These are phyloP conservation scores for Campoplex capitator DNA, from an alignment of 2,888 invertebrate genomes.

Conservation along the genomic window DNA sequence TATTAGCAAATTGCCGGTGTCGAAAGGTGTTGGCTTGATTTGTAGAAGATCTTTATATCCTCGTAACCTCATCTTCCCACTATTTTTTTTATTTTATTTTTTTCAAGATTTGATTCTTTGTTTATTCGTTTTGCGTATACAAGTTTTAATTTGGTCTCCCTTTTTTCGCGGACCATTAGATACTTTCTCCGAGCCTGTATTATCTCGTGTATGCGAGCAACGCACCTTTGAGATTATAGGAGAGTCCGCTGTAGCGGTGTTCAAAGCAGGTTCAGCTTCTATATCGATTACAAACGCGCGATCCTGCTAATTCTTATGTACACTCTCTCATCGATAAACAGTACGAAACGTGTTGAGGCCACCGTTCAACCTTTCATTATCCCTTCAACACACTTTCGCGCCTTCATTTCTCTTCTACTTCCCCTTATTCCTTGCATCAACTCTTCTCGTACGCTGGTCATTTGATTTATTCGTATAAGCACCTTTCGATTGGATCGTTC, in stretches of 20 bases:
- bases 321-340: slow-evolving; percentile 43
- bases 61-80: slow-evolving; percentile 9
- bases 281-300: slow-evolving; percentile 30
- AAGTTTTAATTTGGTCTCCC: background rate
- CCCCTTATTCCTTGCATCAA: background rate
- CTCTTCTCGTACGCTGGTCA: background rate
- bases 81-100: background rate
- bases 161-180: background rate
- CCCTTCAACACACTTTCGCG: slow-evolving; percentile 44
- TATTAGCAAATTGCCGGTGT: slow-evolving; percentile 80
- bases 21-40: slow-evolving; percentile 81
- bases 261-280: slow-evolving; percentile 19
- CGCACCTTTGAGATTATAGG: slow-evolving; percentile 26
- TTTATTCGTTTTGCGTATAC: slow-evolving; percentile 38
- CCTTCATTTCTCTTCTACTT: background rate
- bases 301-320: background rate
- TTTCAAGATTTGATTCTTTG: background rate
- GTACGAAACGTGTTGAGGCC: background rate
- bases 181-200: background rate
- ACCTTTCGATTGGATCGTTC: background rate
- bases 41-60: slow-evolving; percentile 71
- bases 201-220: background rate
- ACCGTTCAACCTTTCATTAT: slow-evolving; percentile 41
- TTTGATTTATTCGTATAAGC: background rate
- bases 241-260: background rate